Evolutionary conservation across 2,888 invertebrate genomes (phyloP).

Genomic region (Xanthorhoe spadicearia): DNA sequence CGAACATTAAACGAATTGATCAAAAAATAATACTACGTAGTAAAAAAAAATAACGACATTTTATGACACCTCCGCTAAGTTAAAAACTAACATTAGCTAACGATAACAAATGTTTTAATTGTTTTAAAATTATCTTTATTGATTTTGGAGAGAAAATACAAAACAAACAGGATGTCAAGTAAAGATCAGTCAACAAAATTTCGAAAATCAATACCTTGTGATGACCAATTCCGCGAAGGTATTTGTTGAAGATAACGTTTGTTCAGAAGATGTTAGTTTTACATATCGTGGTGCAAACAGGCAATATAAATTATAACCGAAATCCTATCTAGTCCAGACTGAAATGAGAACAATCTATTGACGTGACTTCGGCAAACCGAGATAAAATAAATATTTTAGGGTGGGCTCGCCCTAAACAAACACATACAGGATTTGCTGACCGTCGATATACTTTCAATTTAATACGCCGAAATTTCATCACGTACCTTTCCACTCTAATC

Average conservation of each 20-base stretch:
- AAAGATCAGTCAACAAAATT: constrained; percentile 56
- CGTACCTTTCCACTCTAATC: constrained; percentile 55
- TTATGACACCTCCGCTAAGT: background rate
- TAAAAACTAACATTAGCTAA: background rate
- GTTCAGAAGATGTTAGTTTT: constrained; percentile 75
- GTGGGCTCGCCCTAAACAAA: constrained; percentile 84
- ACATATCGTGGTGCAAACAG: constrained; percentile 78
- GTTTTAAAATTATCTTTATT: constrained; percentile 19
- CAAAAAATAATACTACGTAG: background rate
- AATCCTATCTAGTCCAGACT: constrained; percentile 75
- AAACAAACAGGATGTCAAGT: constrained; percentile 65
- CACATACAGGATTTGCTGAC: constrained; percentile 83
- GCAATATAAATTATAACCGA: constrained; percentile 77
- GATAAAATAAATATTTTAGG: constrained; percentile 85
- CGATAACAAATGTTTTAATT: constrained; percentile 18
- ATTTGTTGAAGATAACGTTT: constrained; percentile 78
- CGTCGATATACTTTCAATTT: constrained; percentile 84
- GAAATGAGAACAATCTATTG: constrained; percentile 82
- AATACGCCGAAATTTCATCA: constrained; percentile 82
- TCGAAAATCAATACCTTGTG: constrained; percentile 71
- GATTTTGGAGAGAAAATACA: constrained; percentile 39
- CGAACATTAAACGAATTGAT: too few species aligned
- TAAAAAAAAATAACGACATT: background rate
- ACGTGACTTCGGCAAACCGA: constrained; percentile 83
- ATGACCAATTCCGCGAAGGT: constrained; percentile 76